Conservation (phyloP, 2,113 vertebrate genomes). For the Notiomystis cincta region DNA sequence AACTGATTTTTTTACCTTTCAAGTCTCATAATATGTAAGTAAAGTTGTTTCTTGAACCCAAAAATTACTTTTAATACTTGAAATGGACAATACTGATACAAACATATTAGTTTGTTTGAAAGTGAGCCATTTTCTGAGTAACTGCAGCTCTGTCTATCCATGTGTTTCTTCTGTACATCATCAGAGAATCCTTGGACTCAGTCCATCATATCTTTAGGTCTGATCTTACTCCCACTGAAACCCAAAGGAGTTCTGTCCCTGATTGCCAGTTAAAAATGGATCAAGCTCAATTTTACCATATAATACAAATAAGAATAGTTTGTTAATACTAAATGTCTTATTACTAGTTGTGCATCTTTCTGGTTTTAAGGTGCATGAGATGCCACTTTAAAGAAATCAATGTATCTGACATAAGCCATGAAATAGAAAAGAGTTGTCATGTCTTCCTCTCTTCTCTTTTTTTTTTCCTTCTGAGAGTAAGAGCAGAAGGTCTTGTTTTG, state of each 20-base stretch:
- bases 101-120: slow-evolving; percentile 24
- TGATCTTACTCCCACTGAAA: slow-evolving; percentile 37
- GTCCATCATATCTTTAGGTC: neutral
- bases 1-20: neutral
- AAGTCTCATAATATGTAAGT: neutral
- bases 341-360: neutral
- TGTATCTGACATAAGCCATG: neutral
- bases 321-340: neutral
- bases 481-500: slow-evolving; percentile 52
- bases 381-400: neutral
- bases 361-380: neutral
- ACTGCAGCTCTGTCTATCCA: slow-evolving; percentile 3
- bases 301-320: neutral
- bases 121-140: slow-evolving; percentile 36
- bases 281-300: neutral
- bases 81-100: neutral
- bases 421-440: neutral
- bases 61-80: neutral
- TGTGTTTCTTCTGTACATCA: slow-evolving; percentile 26
- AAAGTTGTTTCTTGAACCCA: neutral
- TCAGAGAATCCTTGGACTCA: slow-evolving; percentile 9
- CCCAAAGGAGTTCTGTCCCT: neutral
- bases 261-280: neutral
- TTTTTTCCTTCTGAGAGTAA: neutral
- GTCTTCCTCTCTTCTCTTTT: neutral